Evolutionary conservation across 1,140 invertebrate species (phyloP), one percentile per base, ranked within the genome.

Genomic region (Drosophila malerkotliana): DNA sequence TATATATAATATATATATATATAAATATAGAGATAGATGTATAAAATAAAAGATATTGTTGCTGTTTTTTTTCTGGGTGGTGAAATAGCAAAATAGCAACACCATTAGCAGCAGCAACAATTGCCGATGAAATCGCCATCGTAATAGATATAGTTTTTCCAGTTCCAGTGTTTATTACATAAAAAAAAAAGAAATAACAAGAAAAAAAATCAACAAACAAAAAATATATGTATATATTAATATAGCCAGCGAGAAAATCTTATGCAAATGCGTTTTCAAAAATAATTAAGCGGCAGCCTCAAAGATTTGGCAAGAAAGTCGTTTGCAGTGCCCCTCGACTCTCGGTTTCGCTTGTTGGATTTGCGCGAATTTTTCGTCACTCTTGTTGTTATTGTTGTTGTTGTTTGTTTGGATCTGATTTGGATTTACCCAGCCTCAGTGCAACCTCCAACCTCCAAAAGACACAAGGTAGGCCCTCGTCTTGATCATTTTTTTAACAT

Each of bases 121-220:
- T 24, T 18, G 15, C 44, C 15, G 18, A 21, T 47, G 15, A 47
- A 47, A 47, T 47, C 63, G 59, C 41, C 54, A 52, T 41, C 51
- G 56, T 55, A 57, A 79, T 60, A 69, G 56, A 68, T 71, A 80
- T 81, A 80, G 68, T 77, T 87, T 84, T 84, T 77, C 82, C 77
- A 77, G 73, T 73, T 59, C 57, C 47, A 77, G 54, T 80, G 52
- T 47, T 59, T 69, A 77, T 84, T 85, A 80, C 58, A 84, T 84
- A 80, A 80, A 73, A n/a, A 58, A 54, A 73, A 44, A 18, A 44
- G 1, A 69, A 72, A 7, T n/a, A 47, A 21, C 14, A 45, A 2
- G 3, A 37, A 15, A 49, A 15, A 26, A n/a, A 37, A 10, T n/a
- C 34, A 37, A 37, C 34, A 37, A 37, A 37, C 32, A 37, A 37